These are phyloP conservation scores for Epicampocera succincta DNA, from an alignment of 2,888 invertebrate genomes.

Conservation along the genomic window DNA sequence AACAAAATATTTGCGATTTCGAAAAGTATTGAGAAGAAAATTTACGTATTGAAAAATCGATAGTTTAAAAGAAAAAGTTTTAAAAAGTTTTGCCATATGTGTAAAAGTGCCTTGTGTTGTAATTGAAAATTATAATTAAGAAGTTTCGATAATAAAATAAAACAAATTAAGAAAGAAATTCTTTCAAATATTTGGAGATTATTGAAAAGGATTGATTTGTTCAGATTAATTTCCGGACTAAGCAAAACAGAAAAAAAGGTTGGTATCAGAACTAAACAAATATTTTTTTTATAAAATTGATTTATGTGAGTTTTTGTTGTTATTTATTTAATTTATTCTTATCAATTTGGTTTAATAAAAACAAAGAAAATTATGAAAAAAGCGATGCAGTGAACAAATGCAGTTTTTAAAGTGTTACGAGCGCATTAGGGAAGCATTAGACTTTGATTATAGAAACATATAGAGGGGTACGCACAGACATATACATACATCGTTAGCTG, in stretches of 20 bases:
- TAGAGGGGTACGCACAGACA: neutral
- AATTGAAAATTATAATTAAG: neutral
- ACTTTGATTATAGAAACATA: slow-evolving; percentile 12
- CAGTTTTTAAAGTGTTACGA: neutral
- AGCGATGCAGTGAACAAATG: neutral
- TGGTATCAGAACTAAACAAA: slow-evolving; percentile 11
- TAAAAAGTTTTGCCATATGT: neutral
- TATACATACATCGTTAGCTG: too few species aligned
- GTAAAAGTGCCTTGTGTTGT: slow-evolving; percentile 7
- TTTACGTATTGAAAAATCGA: neutral
- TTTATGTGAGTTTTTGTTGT: neutral
- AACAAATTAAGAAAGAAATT: neutral
- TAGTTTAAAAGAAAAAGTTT: too few species aligned
- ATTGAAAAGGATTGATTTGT: slow-evolving; percentile 24
- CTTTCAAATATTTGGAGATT: slow-evolving; percentile 14
- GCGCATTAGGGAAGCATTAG: slow-evolving; percentile 10
- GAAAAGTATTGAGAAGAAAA: neutral
- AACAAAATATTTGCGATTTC: too few species aligned
- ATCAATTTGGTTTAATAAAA: slow-evolving; percentile 61
- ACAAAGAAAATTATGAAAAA: slow-evolving; percentile 14
- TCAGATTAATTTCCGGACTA: slow-evolving; percentile 16
- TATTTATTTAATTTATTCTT: slow-evolving; percentile 42
- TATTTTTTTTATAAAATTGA: slow-evolving; percentile 3
- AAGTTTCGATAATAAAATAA: neutral
- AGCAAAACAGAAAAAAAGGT: slow-evolving; percentile 29